Conservation (phyloP, 2,797 vertebrate genomes). For the Balearica regulorum region DNA sequence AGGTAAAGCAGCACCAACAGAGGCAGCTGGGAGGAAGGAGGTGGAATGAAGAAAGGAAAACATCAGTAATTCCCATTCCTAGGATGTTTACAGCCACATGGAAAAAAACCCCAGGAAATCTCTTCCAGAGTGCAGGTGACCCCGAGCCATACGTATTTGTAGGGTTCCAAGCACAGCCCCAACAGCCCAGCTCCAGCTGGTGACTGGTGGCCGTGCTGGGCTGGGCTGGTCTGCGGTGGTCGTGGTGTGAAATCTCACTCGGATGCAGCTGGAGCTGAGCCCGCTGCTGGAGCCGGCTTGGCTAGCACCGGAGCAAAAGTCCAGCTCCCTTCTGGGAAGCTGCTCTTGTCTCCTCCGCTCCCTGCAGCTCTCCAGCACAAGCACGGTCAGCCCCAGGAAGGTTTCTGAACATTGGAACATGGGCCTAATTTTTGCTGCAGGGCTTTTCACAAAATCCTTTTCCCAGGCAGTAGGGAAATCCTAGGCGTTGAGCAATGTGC, state of each 20-base stretch:
- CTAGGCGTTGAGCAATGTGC: fast-evolving
- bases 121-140: background rate
- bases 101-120: fast-evolving
- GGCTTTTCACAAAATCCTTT: background rate
- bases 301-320: fast-evolving
- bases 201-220: background rate
- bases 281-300: fast-evolving
- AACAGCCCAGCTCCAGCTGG: background rate
- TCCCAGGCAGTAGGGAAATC: too few species aligned
- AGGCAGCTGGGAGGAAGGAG: background rate
- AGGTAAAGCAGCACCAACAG: background rate
- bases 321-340: too few species aligned
- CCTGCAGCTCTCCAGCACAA: background rate
- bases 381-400: fast-evolving
- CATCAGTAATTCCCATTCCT: background rate
- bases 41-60: background rate
- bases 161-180: background rate
- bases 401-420: background rate
- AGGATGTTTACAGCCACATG: background rate
- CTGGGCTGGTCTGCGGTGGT: background rate
- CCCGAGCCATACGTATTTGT: fast-evolving
- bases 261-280: fast-evolving
- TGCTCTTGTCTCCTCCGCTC: background rate
- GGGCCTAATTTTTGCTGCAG: background rate
- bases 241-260: fast-evolving